A percentile compares a stretch with the other conserved stretches of the same genome.
These are phyloP conservation scores for Acanthisitta chloris DNA, from an alignment of 2,113 vertebrate species.

Conservation along the genomic window DNA sequence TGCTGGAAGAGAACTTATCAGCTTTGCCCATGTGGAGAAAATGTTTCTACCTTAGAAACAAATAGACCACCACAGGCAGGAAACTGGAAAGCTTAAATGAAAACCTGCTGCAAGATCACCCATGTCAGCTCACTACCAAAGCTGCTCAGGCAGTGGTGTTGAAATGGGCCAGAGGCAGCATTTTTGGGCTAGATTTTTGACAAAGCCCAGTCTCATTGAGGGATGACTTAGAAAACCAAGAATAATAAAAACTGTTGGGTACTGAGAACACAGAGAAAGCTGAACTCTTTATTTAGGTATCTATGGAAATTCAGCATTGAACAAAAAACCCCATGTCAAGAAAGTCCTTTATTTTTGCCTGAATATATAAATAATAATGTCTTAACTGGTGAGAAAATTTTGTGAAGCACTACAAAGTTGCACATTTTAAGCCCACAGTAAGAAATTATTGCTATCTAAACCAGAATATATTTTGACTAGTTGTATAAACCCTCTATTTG, in stretches of 20 bases:
- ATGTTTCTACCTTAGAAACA: slow-evolving; percentile 71
- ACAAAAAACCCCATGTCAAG: neutral
- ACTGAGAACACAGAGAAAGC: neutral
- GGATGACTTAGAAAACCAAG: neutral
- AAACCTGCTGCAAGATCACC: slow-evolving; percentile 47
- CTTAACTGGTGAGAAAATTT: neutral
- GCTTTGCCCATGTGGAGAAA: slow-evolving; percentile 75
- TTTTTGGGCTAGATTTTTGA: neutral
- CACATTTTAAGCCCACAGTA: neutral
- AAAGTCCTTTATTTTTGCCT: neutral
- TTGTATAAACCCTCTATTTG: neutral
- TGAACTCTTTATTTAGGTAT: neutral
- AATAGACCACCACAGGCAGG: slow-evolving; percentile 67
- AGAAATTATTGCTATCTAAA: neutral
- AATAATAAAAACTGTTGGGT: neutral
- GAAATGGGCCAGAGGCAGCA: neutral
- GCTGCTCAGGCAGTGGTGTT: neutral
- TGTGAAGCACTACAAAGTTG: neutral
- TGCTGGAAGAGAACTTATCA: slow-evolving; percentile 76
- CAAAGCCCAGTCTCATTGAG: neutral
- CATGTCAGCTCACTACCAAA: slow-evolving; percentile 1
- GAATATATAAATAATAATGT: neutral
- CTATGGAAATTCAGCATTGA: neutral
- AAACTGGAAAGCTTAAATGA: slow-evolving; percentile 72
- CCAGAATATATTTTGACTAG: neutral